Percentiles rank a stretch among this genome's conserved stretches.
Conservation (phyloP, 2,797 vertebrate genomes). For the Spheniscus humboldti region DNA sequence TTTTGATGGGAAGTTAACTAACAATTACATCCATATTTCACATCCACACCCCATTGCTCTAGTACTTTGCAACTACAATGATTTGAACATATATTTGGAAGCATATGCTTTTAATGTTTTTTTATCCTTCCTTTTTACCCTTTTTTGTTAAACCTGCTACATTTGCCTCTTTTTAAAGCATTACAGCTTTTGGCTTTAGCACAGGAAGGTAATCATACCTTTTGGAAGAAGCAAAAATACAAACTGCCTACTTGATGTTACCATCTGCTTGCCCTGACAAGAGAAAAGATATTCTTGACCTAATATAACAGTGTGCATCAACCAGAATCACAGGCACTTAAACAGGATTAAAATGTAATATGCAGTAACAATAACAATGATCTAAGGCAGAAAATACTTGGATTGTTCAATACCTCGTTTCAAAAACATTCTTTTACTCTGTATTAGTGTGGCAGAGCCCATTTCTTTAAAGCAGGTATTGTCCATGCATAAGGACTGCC, state of each 20-base stretch:
- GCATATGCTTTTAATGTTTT: neutral
- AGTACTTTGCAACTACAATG: neutral
- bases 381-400: neutral
- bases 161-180: neutral
- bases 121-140: neutral
- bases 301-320: neutral
- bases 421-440: neutral
- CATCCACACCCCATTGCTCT: neutral
- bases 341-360: neutral
- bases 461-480: neutral
- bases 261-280: neutral
- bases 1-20: neutral
- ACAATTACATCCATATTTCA: neutral
- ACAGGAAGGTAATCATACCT: neutral
- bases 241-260: neutral
- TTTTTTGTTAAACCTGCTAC: neutral
- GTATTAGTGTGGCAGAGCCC: neutral
- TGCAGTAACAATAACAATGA: neutral
- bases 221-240: neutral
- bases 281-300: neutral
- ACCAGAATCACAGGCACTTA: neutral
- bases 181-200: neutral
- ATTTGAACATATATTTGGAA: neutral
- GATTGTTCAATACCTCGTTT: neutral
- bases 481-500: neutral